Conservation (phyloP, 2,888 invertebrate genomes). For the Amphipoea oculea region DNA sequence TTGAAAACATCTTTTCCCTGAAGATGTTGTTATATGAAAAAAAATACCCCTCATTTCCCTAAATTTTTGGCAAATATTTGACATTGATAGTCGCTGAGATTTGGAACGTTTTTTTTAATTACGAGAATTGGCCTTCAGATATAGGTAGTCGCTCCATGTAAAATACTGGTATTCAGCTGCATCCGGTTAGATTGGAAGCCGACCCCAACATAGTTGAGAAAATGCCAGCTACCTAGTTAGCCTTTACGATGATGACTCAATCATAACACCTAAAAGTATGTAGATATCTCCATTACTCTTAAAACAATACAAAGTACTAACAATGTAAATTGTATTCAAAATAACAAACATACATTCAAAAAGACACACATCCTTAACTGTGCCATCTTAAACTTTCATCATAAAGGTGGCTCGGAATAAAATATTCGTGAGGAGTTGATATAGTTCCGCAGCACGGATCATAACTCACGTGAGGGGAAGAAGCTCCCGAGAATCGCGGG, state of each 20-base stretch:
- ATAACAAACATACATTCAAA: constrained; percentile 14
- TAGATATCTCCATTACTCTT: background rate
- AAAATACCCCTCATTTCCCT: no score
- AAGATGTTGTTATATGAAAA: no score
- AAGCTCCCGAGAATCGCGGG: constrained; percentile 34
- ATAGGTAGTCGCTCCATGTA: no score
- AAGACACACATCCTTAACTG: constrained; percentile 44
- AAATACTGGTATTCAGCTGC: background rate
- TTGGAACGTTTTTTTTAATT: no score
- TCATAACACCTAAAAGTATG: background rate
- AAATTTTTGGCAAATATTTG: no score
- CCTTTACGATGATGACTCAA: background rate
- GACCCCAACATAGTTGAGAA: background rate
- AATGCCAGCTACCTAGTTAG: background rate
- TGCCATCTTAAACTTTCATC: constrained; percentile 58
- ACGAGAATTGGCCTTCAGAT: no score
- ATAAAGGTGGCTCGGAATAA: constrained; percentile 60
- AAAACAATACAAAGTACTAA: background rate
- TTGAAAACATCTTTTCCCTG: no score
- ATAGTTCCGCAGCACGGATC: constrained; percentile 53
- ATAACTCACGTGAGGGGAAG: constrained; percentile 54
- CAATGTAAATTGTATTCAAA: background rate
- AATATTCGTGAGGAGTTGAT: constrained; percentile 61
- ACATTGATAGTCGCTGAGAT: no score
- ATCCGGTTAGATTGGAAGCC: background rate